These are phyloP conservation scores for Agapostemon virescens DNA, from an alignment of 2,888 invertebrate species.

Conservation along the genomic window DNA sequence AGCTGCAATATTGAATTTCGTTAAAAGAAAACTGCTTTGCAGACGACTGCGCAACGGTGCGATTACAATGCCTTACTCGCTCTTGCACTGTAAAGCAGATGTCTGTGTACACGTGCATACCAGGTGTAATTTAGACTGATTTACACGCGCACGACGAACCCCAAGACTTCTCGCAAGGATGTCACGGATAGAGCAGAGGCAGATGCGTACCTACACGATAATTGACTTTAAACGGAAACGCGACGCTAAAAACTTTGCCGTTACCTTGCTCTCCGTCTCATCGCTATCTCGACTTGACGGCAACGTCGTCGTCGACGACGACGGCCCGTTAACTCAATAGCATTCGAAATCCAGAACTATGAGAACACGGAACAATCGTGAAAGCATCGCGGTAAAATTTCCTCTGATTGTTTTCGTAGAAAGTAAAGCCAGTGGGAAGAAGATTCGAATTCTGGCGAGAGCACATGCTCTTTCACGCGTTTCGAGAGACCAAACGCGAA, in stretches of 20 bases:
- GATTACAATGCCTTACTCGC: neutral
- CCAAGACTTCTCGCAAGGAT: conserved; percentile 15
- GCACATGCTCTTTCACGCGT: conserved; percentile 30
- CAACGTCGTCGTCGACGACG: neutral
- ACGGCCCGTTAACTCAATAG: conserved; percentile 57
- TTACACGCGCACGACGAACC: neutral
- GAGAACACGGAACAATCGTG: conserved; percentile 74
- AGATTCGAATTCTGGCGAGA: conserved; percentile 49
- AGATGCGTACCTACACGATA: conserved; percentile 35
- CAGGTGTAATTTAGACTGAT: neutral
- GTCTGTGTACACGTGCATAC: neutral
- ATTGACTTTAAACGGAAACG: conserved; percentile 54
- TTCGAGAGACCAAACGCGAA: neutral
- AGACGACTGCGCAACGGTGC: no score
- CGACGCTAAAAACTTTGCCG: conserved; percentile 58
- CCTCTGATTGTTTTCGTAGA: conserved; percentile 70
- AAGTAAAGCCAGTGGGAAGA: conserved; percentile 70
- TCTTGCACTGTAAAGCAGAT: neutral
- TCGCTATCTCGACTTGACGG: neutral
- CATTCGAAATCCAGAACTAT: conserved; percentile 60
- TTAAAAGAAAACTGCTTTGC: no score
- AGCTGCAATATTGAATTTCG: no score
- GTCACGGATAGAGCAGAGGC: conserved; percentile 1
- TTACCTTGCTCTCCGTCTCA: conserved; percentile 44
- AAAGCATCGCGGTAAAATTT: conserved; percentile 71